Evolutionary conservation across 2,888 invertebrate genomes (phyloP).

Genomic region (Invenusta paracnida): DNA sequence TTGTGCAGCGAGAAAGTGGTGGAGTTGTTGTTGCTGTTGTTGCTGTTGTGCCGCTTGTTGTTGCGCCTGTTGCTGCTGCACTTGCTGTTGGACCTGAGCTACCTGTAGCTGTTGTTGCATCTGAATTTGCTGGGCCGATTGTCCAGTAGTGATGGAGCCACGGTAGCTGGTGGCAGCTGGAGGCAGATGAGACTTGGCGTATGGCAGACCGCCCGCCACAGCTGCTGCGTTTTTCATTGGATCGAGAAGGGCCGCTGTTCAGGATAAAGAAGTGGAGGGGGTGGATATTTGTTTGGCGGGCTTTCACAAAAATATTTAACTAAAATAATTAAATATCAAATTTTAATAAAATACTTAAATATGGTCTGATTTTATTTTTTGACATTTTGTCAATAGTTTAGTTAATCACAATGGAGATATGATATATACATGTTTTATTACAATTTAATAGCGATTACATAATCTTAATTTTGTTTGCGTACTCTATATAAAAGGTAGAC

Average conservation of each 20-base stretch:
- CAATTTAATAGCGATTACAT: too few relatives aligned
- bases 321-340: too few relatives aligned
- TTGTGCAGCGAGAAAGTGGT: neutral
- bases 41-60: neutral
- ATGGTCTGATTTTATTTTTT: too few relatives aligned
- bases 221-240: neutral
- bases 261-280: neutral
- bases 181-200: constrained; percentile 18
- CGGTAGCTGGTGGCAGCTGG: constrained; percentile 42
- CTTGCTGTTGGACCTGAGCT: constrained; percentile 33
- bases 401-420: too few relatives aligned
- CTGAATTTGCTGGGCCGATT: constrained; percentile 43
- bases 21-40: neutral
- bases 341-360: too few relatives aligned
- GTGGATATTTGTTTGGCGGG: neutral
- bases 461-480: too few relatives aligned
- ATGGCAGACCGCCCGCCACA: neutral
- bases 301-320: too few relatives aligned
- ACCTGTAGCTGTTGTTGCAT: constrained; percentile 34
- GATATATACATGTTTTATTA: too few relatives aligned
- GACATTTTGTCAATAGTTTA: too few relatives aligned
- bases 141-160: constrained; percentile 41
- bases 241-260: neutral
- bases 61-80: constrained; percentile 40
- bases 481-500: too few relatives aligned